phyloP scores from a whole-genome alignment of 2,113 vertebrate species.

The Egretta garzetta region DNA sequence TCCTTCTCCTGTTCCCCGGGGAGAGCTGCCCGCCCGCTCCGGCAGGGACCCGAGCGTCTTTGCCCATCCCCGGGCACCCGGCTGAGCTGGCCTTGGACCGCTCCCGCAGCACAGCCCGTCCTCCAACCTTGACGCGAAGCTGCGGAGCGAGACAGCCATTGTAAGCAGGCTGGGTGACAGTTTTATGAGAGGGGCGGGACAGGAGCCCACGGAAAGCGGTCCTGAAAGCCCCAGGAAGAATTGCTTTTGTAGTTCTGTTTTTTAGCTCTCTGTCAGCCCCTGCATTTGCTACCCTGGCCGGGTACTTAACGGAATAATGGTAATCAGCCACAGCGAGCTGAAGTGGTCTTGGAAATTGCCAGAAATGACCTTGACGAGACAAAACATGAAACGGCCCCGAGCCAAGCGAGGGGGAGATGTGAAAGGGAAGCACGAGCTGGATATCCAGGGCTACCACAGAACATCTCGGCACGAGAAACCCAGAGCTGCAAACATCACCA shows the following conservation, averaged over 20 bases:
- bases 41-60: neutral
- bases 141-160: neutral
- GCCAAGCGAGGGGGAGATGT: neutral
- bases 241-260: neutral
- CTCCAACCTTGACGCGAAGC: fast-evolving
- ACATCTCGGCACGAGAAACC: neutral
- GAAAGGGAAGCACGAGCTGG: neutral
- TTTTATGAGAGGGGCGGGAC: neutral
- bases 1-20: neutral
- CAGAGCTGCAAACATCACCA: neutral
- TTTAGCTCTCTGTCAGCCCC: neutral
- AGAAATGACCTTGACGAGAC: neutral
- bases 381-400: neutral
- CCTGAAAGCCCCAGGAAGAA: neutral
- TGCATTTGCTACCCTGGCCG: neutral
- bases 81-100: fast-evolving
- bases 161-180: fast-evolving
- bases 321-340: neutral
- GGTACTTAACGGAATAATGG: neutral
- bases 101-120: fast-evolving
- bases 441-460: neutral
- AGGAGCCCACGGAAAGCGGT: neutral
- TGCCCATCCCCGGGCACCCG: fast-evolving
- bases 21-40: too few relatives aligned
- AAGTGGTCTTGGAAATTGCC: neutral